These are phyloP conservation scores for Porites lobata DNA, from an alignment of 92 coral and sea anemone genomes.

Conservation along the genomic window DNA sequence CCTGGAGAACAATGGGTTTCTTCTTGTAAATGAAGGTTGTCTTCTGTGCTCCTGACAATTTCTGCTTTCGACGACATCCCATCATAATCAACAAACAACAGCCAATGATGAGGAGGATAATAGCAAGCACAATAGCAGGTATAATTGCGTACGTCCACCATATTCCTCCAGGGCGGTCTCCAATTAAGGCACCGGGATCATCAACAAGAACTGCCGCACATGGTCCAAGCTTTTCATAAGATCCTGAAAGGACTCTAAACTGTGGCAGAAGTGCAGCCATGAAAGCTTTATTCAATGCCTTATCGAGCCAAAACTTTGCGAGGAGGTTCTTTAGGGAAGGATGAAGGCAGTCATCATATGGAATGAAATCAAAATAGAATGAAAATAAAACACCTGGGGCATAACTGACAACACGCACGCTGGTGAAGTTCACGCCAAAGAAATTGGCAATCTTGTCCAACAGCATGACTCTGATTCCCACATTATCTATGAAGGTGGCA, in stretches of 20 bases:
- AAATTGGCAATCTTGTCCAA: slow-evolving; percentile 74
- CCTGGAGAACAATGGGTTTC: slow-evolving; percentile 97
- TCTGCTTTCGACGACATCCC: slow-evolving; percentile 84
- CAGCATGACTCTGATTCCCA: slow-evolving; percentile 75
- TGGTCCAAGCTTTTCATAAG: slow-evolving; percentile 65
- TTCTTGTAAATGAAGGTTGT: slow-evolving; percentile 91
- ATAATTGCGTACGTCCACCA: slow-evolving; percentile 99
- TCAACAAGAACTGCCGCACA: slow-evolving; percentile 48
- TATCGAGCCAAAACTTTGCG: slow-evolving; percentile 51
- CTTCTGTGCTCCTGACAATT: slow-evolving; percentile 81
- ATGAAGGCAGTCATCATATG: slow-evolving; percentile 65
- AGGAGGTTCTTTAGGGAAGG: slow-evolving; percentile 28
- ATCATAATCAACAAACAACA: slow-evolving; percentile 80
- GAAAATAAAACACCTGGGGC: slow-evolving; percentile 80
- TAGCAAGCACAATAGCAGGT: slow-evolving; percentile 95
- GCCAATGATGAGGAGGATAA: slow-evolving; percentile 86
- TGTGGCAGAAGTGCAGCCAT: slow-evolving; percentile 69
- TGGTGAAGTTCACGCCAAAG: slow-evolving; percentile 76
- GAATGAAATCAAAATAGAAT: slow-evolving; percentile 76
- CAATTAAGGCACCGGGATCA: slow-evolving; percentile 56
- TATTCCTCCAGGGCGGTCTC: slow-evolving; percentile 73
- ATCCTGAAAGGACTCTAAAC: slow-evolving; percentile 74
- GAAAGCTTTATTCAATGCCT: slow-evolving; percentile 69
- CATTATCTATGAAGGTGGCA: slow-evolving; percentile 79
- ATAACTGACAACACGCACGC: slow-evolving; percentile 76